Base-by-base conservation (phyloP, 1,140 invertebrate genomes). In the Hyposmocoma kahamanoa region DNA sequence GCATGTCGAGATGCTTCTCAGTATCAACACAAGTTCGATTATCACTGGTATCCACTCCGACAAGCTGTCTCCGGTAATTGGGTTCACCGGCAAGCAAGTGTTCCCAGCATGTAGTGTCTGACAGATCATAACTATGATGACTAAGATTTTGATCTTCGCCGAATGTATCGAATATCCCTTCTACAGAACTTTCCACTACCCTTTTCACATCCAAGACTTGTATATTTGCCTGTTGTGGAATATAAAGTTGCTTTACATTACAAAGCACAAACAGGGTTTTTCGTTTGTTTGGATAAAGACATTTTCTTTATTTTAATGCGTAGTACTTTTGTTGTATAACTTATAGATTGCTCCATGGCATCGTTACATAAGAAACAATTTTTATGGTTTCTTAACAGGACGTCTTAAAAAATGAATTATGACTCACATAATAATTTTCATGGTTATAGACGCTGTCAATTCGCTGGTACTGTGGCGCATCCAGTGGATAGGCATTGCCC, bases 361-460 rank as follows among this genome's bases (percentile, higher is more conserved):
- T n/a, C n/a, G n/a, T n/a, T n/a, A n/a, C n/a, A n/a, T n/a, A n/a
- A n/a, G n/a, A n/a, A n/a, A n/a, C n/a, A n/a, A n/a, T n/a, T n/a
- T n/a, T n/a, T n/a, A n/a, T n/a, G n/a, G n/a, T n/a, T n/a, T n/a
- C n/a, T n/a, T n/a, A n/a, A n/a, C n/a, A n/a, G n/a, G n/a, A n/a
- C n/a, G n/a, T n/a, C n/a, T n/a, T n/a, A 10, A 30, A 30, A 30
- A 10, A 30, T n/a, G 24, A 26, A 52, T 28, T 44, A 21, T 47
- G 64, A 74, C 86, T 87, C 22, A 91, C 90, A 90, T 95, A 97
- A 84, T 96, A 97, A 84, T 98, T 97, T 34, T 88, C 72, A 64
- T 97, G 85, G 66, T 97, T 97, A 91, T 96, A 98, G 34, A 97
- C 75, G 52, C 91, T 92, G 59, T 98, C 96, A 6, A 97, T 86